Percentiles rank a stretch among this genome's conserved stretches.
Conservation (phyloP, 2,113 vertebrate genomes). For the Indri indri region DNA sequence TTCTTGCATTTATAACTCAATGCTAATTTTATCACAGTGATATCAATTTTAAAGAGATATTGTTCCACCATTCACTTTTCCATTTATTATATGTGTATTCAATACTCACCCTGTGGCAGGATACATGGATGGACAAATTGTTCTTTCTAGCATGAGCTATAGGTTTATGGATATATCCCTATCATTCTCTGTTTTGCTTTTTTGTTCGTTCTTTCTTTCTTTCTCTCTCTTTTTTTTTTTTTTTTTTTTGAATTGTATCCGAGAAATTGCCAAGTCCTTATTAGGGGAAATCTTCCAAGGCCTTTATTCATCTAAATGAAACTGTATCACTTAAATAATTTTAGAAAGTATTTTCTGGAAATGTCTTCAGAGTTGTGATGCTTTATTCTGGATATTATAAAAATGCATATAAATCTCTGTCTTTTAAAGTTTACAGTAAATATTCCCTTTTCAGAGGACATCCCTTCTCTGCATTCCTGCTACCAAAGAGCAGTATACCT, state of each 20-base stretch:
- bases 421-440: neutral
- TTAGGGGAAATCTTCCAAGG: neutral
- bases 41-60: constrained; percentile 25
- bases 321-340: neutral
- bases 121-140: neutral
- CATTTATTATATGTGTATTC: neutral
- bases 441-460: neutral
- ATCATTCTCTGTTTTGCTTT: neutral
- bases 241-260: neutral
- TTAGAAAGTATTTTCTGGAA: neutral
- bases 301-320: neutral
- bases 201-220: neutral
- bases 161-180: neutral
- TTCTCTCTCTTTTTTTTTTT: neutral
- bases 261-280: neutral
- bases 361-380: neutral
- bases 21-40: constrained; percentile 43
- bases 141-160: neutral
- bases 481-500: neutral
- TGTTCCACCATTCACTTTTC: neutral
- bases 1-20: constrained; percentile 13
- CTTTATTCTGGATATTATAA: neutral
- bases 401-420: neutral
- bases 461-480: neutral
- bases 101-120: neutral